Evolutionary conservation across 2,888 invertebrate genomes (phyloP), one percentile per base, ranked within the genome.

Genomic region (Acanthosepion lycidas): DNA sequence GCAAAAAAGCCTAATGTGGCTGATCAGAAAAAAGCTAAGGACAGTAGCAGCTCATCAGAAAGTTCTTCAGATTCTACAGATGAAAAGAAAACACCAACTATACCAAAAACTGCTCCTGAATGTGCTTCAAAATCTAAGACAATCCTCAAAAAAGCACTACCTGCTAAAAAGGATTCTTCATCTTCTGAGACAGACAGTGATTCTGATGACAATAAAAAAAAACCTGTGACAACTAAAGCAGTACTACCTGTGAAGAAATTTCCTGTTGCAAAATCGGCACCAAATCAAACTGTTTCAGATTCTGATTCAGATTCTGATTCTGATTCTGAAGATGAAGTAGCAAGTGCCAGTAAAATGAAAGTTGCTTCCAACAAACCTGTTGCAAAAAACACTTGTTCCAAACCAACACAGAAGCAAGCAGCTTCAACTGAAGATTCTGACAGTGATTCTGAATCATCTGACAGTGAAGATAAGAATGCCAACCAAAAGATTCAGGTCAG

Each of bases 161-260:
- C 94, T n/a, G 28, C 78, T 78, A 95, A 95, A 92, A 96, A 95
- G 95, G 95, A 94, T 93, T 33, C 95, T 94, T 93, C 94, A 92
- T 94, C 93, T 91, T 95, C 95, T 33, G 95, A 94, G 91, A 94
- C 95, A 93, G 95, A 95, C 91, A 95, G 95, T 23, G 95, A 95
- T 94, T 94, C 94, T 28, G 94, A 94, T 20, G 94, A 92, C 20
- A n/a, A 49, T 64, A 91, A n/a, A 53, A 92, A 92, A 33, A 94
- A 93, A 93, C 18, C 59, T 28, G 49, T 42, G 1, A 42, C 92
- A 64, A n/a, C 93, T 48, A 94, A 92, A 51, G n/a, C 59, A 6
- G n/a, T n/a, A 6, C 18, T 28, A 64, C 42, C 49, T 4, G 28
- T 42, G 48, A 51, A 93, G 28, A 49, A 33, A 51, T 12, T 18